A percentile compares a stretch with the other conserved stretches of the same genome.
Conservation (phyloP, 2,888 invertebrate species). For the Julus scandinavius region DNA sequence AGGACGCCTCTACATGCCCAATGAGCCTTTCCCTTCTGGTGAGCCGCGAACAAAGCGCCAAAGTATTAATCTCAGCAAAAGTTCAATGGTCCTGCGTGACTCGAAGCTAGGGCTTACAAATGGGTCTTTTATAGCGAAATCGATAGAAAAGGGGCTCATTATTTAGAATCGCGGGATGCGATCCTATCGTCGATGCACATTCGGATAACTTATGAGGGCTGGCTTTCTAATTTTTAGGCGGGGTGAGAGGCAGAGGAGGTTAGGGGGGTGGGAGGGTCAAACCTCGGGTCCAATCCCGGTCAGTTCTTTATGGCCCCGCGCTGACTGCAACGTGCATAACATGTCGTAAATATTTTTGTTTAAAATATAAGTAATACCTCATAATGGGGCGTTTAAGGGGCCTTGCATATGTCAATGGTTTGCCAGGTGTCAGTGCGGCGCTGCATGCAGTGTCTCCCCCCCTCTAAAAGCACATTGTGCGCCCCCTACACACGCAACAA, state of each 20-base stretch:
- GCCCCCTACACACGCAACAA: constrained; percentile 26
- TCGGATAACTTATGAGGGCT: constrained; percentile 26
- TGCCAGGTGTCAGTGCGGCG: constrained; percentile 19
- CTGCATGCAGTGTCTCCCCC: background rate
- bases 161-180: constrained; percentile 19
- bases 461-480: constrained; percentile 21
- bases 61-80: constrained; percentile 15
- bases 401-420: constrained; percentile 26
- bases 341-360: constrained; percentile 33
- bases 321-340: constrained; percentile 26
- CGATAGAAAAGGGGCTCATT: constrained; percentile 33
- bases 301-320: constrained; percentile 7
- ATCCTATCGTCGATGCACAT: constrained; percentile 25
- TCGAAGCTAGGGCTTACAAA: constrained; percentile 26
- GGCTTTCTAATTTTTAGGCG: constrained; percentile 33
- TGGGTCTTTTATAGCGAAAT: background rate
- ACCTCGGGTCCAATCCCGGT: constrained; percentile 27
- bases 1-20: constrained; percentile 33
- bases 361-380: constrained; percentile 33
- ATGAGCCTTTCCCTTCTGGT: constrained; percentile 33
- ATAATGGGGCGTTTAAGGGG: constrained; percentile 27
- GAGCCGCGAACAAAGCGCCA: background rate
- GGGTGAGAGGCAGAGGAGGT: background rate
- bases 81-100: constrained; percentile 26
- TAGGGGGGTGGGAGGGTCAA: constrained; percentile 2